Evolutionary conservation across 2,797 vertebrate species (phyloP), one percentile per base, ranked within the genome.

Genomic region (Pygocentrus nattereri): DNA sequence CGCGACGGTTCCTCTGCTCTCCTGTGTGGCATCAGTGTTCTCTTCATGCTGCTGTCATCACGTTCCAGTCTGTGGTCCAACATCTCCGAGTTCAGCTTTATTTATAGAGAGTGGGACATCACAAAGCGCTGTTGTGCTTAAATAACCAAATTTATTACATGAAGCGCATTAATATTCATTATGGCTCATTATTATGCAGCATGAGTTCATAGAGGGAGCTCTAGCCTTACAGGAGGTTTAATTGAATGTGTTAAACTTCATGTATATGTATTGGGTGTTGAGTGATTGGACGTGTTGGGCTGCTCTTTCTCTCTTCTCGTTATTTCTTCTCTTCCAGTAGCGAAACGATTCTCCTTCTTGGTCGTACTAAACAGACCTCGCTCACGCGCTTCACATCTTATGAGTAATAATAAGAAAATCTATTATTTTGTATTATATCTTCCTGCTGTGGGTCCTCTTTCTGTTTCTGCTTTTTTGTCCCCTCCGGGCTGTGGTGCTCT

Each of bases 11-110:
- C 52, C 21, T 21, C 16, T 15, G 18, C 10, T 65, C 34, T 49
- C 41, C 67, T 69, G 67, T 90, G 89, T 93, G 86, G 91, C 92
- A 82, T 92, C 92, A 90, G 90, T 93, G 89, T 91, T 92, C 90
- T 69, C 41, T 69, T 69, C 41, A 49, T 69, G 38, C 44, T 44
- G 12, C 41, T 18, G 7, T 47, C 16, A 16, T 59, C 19, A n/a
- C n/a, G n/a, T 8, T 31, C 11, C 31, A 21, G 16, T 44, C 21
- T 68, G 25, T 68, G 31, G 65, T 16, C 67, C 67, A 69, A 49
- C 67, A 69, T 49, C n/a, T n/a, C n/a, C n/a, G n/a, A n/a, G n/a
- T n/a, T n/a, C n/a, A n/a, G n/a, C n/a, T n/a, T n/a, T n/a, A n/a
- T n/a, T n/a, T n/a, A n/a, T n/a, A n/a, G n/a, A n/a, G n/a, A n/a